Conservation (phyloP, 1,140 invertebrate species). For the Archivesica marissinica region DNA sequence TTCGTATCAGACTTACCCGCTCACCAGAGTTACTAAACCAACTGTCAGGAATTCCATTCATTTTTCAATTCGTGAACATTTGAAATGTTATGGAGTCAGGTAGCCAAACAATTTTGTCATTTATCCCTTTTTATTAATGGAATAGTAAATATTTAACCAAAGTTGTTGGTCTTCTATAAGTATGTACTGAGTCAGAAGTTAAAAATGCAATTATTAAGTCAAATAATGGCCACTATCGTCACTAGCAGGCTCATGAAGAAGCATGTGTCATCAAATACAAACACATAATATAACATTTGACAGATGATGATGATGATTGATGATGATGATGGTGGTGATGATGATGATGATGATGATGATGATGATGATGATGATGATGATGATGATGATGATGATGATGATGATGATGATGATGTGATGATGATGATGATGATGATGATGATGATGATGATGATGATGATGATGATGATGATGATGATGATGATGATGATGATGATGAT, state of each 20-base stretch:
- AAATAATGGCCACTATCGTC: too few species aligned
- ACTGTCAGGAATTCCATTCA: slow-evolving; percentile 44
- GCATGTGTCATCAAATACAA: too few species aligned
- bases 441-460: slow-evolving; percentile 2
- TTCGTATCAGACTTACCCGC: background rate
- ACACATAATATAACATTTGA: too few species aligned
- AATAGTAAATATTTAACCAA: slow-evolving; percentile 49
- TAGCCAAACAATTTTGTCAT: slow-evolving; percentile 31
- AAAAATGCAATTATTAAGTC: background rate
- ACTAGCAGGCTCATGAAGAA: too few species aligned
- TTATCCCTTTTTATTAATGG: slow-evolving; percentile 48
- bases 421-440: too few species aligned
- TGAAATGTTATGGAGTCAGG: slow-evolving; percentile 12
- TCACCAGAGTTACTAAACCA: background rate
- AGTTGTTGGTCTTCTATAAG: slow-evolving; percentile 12
- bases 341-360: too few species aligned
- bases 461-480: slow-evolving; percentile 2
- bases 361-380: too few species aligned
- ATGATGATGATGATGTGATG: slow-evolving; percentile 2
- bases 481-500: slow-evolving; percentile 2
- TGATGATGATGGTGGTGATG: too few species aligned
- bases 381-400: slow-evolving; percentile 2
- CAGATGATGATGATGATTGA: too few species aligned
- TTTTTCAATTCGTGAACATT: background rate
- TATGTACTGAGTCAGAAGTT: background rate